Percentiles rank a stretch among this genome's conserved stretches.
phyloP scores from a whole-genome alignment of 2,888 invertebrate species.

The Brachypalpus laphriformis region DNA sequence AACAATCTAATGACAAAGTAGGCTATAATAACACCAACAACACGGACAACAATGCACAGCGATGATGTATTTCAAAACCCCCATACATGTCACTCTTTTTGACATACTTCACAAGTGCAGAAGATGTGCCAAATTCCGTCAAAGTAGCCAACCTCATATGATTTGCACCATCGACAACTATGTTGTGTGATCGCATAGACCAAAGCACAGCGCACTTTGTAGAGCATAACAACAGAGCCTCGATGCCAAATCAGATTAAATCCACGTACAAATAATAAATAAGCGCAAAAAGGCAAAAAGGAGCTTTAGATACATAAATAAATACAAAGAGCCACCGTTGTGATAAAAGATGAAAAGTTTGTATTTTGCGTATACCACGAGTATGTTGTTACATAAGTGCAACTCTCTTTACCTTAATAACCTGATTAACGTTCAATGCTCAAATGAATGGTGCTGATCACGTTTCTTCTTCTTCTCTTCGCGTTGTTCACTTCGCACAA shows the following conservation, averaged over 20 bases:
- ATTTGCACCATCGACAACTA: conserved; percentile 20
- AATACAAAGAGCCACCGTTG: conserved; percentile 5
- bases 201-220: conserved; percentile 11
- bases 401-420: conserved; percentile 59
- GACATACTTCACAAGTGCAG: conserved; percentile 36
- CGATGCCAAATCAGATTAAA: conserved; percentile 59
- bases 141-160: conserved; percentile 29
- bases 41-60: not conserved
- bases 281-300: conserved; percentile 1
- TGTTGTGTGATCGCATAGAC: not conserved
- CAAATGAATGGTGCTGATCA: conserved; percentile 44
- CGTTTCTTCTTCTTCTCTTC: conserved; percentile 24
- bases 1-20: conserved; percentile 33
- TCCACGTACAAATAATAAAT: conserved; percentile 16
- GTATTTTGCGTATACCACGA: conserved; percentile 20
- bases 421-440: conserved; percentile 54
- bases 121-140: conserved; percentile 31
- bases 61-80: conserved; percentile 31
- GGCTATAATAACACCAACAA: conserved; percentile 26
- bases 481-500: not conserved
- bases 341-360: conserved; percentile 13
- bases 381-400: conserved; percentile 43
- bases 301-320: not conserved
- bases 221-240: conserved; percentile 35
- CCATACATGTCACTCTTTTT: conserved; percentile 30